Evolutionary conservation across 2,888 invertebrate genomes (phyloP).

Genomic region (Drosophila helvetica): DNA sequence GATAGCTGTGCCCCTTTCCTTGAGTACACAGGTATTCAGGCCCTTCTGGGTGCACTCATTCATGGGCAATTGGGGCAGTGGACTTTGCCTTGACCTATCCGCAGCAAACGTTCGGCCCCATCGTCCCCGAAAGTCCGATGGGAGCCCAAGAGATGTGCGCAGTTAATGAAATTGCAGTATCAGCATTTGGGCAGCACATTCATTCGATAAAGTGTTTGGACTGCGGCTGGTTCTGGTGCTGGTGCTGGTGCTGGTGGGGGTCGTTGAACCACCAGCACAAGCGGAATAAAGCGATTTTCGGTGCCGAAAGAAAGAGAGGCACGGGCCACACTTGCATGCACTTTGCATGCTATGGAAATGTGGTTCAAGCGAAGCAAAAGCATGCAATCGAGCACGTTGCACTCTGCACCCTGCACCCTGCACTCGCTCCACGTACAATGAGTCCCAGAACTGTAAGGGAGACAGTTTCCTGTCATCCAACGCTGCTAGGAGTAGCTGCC

Average conservation of each 20-base stretch:
- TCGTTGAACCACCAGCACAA: slow-evolving; percentile 36
- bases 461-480: no score
- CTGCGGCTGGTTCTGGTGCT: neutral
- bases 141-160: slow-evolving; percentile 32
- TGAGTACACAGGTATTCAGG: no score
- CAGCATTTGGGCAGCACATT: slow-evolving; percentile 21
- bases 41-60: no score
- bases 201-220: slow-evolving; percentile 21
- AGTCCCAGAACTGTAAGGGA: no score
- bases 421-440: slow-evolving; percentile 8
- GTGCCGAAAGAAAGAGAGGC: slow-evolving; percentile 14
- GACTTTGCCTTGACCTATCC: slow-evolving; percentile 28
- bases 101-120: no score
- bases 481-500: no score
- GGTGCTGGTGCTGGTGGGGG: slow-evolving; percentile 1
- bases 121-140: neutral
- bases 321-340: neutral
- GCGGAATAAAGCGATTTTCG: slow-evolving; percentile 18
- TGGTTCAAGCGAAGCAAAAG: neutral
- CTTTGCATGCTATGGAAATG: slow-evolving; percentile 1
- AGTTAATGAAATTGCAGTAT: slow-evolving; percentile 32
- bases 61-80: neutral
- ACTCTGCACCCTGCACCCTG: neutral
- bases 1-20: no score
- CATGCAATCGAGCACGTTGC: neutral